Conservation (phyloP, 1,140 invertebrate genomes). For the Vanessa atalanta region DNA sequence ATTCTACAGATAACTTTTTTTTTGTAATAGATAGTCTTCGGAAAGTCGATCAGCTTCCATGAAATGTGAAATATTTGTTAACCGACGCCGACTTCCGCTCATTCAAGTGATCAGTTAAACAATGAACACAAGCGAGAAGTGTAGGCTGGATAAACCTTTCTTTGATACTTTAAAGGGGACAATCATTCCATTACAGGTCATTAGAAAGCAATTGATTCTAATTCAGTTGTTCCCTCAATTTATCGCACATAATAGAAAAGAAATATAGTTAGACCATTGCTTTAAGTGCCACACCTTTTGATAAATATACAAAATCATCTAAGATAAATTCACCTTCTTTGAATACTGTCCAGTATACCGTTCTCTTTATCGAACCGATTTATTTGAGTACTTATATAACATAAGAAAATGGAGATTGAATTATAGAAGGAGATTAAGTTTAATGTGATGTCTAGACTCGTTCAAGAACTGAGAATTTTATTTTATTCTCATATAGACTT, state of each 20-base stretch:
- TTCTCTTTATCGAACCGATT: not conserved
- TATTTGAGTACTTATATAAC: not conserved
- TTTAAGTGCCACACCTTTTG: not conserved
- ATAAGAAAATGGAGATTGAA: not conserved
- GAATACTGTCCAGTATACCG: not conserved
- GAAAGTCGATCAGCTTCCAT: constrained; percentile 20
- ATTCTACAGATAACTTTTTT: not conserved
- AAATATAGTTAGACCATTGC: not conserved
- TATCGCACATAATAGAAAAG: constrained; percentile 11
- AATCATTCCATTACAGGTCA: constrained; percentile 45
- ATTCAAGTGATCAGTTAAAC: constrained; percentile 29
- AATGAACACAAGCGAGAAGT: constrained; percentile 26
- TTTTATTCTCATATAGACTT: not conserved
- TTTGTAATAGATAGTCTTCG: not conserved
- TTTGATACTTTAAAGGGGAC: constrained; percentile 36
- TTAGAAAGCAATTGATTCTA: constrained; percentile 47
- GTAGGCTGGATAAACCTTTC: constrained; percentile 34
- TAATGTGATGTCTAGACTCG: constrained; percentile 7
- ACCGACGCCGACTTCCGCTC: constrained; percentile 29
- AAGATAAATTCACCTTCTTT: not conserved
- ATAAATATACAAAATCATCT: not conserved
- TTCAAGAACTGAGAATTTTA: not conserved
- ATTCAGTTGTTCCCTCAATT: constrained; percentile 34
- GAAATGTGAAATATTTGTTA: constrained; percentile 26
- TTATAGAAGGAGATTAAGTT: not conserved